Evolutionary conservation across 2,888 invertebrate species (phyloP).

Genomic region (Platerodrilus igneus): DNA sequence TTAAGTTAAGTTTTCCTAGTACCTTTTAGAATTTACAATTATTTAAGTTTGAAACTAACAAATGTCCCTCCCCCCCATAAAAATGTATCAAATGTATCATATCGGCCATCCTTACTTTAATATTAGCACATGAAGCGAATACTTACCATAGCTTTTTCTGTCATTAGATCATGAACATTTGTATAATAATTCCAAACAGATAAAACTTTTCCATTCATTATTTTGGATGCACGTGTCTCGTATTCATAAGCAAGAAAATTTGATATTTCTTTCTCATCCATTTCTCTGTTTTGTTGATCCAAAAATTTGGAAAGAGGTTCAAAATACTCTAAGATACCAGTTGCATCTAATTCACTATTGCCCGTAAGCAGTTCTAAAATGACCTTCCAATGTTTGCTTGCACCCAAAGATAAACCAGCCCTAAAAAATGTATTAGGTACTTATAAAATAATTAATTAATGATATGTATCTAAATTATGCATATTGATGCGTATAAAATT

Average conservation of each 20-base stretch:
- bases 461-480: no score
- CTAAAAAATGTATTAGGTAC: no score
- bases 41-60: no score
- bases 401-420: conserved; percentile 48
- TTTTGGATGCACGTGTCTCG: conserved; percentile 28
- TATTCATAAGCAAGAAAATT: conserved; percentile 18
- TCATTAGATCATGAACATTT: conserved; percentile 35
- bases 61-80: no score
- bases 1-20: no score
- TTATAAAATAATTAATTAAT: no score
- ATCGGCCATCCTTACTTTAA: no score
- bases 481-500: no score
- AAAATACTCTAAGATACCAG: conserved; percentile 56
- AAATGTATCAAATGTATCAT: no score
- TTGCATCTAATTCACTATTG: conserved; percentile 51
- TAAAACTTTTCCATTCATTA: conserved; percentile 38
- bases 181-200: conserved; percentile 43
- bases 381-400: conserved; percentile 54
- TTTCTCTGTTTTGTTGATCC: conserved; percentile 14
- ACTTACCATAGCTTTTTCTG: conserved; percentile 31
- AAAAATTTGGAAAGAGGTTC: conserved; percentile 54
- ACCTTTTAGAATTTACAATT: no score
- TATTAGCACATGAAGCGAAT: no score
- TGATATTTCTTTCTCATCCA: conserved; percentile 11
- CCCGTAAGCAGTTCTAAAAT: conserved; percentile 57